phyloP scores from a whole-genome alignment of 1,140 invertebrate genomes.

The Condylostylus longicornis region DNA sequence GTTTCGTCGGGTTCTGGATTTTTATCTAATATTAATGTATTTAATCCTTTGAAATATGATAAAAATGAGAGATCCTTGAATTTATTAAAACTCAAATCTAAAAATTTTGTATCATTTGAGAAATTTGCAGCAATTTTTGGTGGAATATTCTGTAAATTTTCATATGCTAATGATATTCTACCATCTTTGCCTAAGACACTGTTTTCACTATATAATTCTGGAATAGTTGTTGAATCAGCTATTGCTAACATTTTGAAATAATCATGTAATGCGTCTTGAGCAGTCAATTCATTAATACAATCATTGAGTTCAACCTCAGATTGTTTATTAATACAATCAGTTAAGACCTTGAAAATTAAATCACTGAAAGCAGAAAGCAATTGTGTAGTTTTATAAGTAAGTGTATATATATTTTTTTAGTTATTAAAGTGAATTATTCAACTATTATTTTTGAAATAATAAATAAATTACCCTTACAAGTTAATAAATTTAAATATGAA shows the following conservation, averaged over 20 bases:
- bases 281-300: too few species aligned
- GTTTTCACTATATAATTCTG: conserved; percentile 17
- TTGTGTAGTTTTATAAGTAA: too few species aligned
- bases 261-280: conserved; percentile 3
- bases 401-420: too few species aligned
- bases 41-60: conserved; percentile 23
- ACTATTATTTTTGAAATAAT: too few species aligned
- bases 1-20: conserved; percentile 22
- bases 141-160: conserved; percentile 23
- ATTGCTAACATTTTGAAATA: conserved; percentile 20
- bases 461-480: too few species aligned
- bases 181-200: conserved; percentile 24
- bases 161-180: conserved; percentile 26
- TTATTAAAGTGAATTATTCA: too few species aligned
- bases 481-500: too few species aligned
- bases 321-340: too few species aligned
- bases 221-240: conserved; percentile 21
- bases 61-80: conserved; percentile 26
- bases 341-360: too few species aligned
- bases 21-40: conserved; percentile 24
- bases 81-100: conserved; percentile 27
- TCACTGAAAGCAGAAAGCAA: too few species aligned
- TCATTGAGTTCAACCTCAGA: too few species aligned
- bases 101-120: conserved; percentile 20
- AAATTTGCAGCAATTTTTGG: conserved; percentile 23